Evolutionary conservation across 2,797 vertebrate genomes (phyloP), one percentile per base, ranked within the genome.

Genomic region (Xiphophorus birchmanni): DNA sequence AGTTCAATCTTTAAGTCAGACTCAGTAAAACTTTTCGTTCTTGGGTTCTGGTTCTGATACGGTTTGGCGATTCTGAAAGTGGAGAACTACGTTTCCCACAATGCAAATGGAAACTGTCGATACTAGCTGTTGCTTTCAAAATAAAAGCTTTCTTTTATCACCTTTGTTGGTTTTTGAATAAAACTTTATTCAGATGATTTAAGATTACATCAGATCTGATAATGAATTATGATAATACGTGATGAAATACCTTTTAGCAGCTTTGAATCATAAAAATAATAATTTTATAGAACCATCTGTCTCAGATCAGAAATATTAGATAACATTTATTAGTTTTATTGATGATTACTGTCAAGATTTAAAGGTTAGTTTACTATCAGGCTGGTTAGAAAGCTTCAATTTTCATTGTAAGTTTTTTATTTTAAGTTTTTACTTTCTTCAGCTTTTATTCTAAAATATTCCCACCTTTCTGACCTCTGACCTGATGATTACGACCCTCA

Each of bases 61-160:
- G 8, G 47, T 73, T 35, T 21, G 12, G 40, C 11, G 7, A 67
- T 7, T 3, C 13, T 21, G 11, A 45, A 32, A 12, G 7, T 37
- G 11, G n/a, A 29, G 48, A 8, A 63, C 58, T 74, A 73, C 48
- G 56, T 83, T 65, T 74, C 69, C 78, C 78, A 69, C 0, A 29
- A 77, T 74, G 56, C 74, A 74, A 18, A 48, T 18, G 52, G n/a
- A 50, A 40, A 21, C 13, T 0, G 35, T 60, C 17, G 26, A 6
- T 29, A 37, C 15, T 8, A 35, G 29, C 29, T n/a, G 13, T 17
- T 32, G 32, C 26, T 17, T 77, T 77, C 13, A 47, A 45, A 18
- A 42, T 40, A 74, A 73, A 74, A 8, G 13, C 15, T n/a, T 65
- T 60, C 1, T 65, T 7, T 17, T 35, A 29, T 17, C 12, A 1